Evolutionary conservation across 2,888 invertebrate genomes (phyloP), one percentile per base, ranked within the genome.

Genomic region (Polylopha cassiicola): DNA sequence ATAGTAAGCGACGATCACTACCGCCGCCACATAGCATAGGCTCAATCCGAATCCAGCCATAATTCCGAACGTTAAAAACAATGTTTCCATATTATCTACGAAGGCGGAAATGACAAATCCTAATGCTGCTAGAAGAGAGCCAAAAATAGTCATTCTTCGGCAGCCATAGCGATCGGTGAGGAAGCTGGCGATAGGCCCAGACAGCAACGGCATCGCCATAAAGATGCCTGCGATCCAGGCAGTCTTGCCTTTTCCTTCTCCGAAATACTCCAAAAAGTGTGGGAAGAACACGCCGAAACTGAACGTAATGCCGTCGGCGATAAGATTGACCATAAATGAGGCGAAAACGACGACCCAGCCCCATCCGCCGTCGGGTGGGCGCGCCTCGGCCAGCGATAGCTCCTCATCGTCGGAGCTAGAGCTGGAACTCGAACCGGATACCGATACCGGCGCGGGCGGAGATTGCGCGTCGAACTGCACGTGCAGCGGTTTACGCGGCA

Each of bases 341-440:
- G 95, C 95, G 44, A 92, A 90, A 0, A 97, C 96, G 32, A 97
- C 90, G 16, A 97, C 92, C 97, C 97, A 97, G 3, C 96, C 96
- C 92, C 93, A 96, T 7, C 96, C 95, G 5, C 95, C 95, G 71
- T 96, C 95, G 1, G 95, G 95, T 1, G 93, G 91, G 10, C 90
- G 80, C 0, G 91, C 89, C 66, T 92, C 92, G 4, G 91, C 86
- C 55, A 89, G 78, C 30, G 89, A 87, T 6, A 88, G 87, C 24
- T 90, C 85, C 42, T 89, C 90, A 41, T 89, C 89, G 50, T 89
- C 89, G 24, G 89, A 89, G 3, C n/a, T n/a, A n/a, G 89, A 89
- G 29, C 87, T 87, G 27, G 87, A 87, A 43, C 87, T 75, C 31
- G 79, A 78, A 45, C 84, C 85, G 50, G 73, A 79, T 44, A 58